A percentile compares a stretch with the other conserved stretches of the same genome.
phyloP scores from a whole-genome alignment of 2,797 vertebrate genomes.

The Oryzias dopingdopingensis region DNA sequence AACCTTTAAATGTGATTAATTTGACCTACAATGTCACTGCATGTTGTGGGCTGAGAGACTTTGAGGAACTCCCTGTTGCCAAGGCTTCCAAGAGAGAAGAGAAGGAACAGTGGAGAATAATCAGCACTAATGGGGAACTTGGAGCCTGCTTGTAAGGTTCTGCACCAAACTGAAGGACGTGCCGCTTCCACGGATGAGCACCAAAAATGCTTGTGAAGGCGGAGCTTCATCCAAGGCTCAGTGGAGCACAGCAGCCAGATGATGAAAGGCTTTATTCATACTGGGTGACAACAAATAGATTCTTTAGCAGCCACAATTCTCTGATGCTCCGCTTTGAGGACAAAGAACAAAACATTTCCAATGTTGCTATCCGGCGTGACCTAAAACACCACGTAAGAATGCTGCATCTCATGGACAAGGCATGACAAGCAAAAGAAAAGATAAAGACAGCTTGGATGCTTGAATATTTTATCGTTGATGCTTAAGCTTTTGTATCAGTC shows the following conservation, averaged over 20 bases:
- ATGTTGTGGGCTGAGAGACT: slow-evolving; percentile 29
- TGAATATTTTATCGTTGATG: slow-evolving; percentile 28
- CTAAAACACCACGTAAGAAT: slow-evolving; percentile 52
- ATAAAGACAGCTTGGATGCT: slow-evolving; percentile 33
- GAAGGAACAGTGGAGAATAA: slow-evolving; percentile 25
- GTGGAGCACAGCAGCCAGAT: slow-evolving; percentile 62
- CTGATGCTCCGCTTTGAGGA: slow-evolving; percentile 59
- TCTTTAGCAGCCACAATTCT: slow-evolving; percentile 64
- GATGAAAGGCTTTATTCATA: slow-evolving; percentile 76
- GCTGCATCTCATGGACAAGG: slow-evolving; percentile 53
- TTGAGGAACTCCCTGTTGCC: slow-evolving; percentile 38
- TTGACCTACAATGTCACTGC: slow-evolving; percentile 56
- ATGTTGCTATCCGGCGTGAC: slow-evolving; percentile 44
- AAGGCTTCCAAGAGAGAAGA: slow-evolving; percentile 27
- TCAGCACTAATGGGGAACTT: slow-evolving; percentile 17
- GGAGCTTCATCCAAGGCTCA: slow-evolving; percentile 55
- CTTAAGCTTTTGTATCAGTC: slow-evolving; percentile 33
- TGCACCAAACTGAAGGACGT: slow-evolving; percentile 39
- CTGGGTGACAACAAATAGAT: slow-evolving; percentile 74
- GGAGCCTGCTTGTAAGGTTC: slow-evolving; percentile 35
- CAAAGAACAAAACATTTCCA: slow-evolving; percentile 67
- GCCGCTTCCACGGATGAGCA: slow-evolving; percentile 50
- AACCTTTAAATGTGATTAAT: slow-evolving; percentile 61
- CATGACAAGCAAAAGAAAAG: slow-evolving; percentile 56
- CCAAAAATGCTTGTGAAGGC: slow-evolving; percentile 56